Percentiles rank a stretch among this genome's conserved stretches.
These are phyloP conservation scores for Clarias macrocephalus DNA, from an alignment of 2,113 vertebrate species.

Conservation along the genomic window DNA sequence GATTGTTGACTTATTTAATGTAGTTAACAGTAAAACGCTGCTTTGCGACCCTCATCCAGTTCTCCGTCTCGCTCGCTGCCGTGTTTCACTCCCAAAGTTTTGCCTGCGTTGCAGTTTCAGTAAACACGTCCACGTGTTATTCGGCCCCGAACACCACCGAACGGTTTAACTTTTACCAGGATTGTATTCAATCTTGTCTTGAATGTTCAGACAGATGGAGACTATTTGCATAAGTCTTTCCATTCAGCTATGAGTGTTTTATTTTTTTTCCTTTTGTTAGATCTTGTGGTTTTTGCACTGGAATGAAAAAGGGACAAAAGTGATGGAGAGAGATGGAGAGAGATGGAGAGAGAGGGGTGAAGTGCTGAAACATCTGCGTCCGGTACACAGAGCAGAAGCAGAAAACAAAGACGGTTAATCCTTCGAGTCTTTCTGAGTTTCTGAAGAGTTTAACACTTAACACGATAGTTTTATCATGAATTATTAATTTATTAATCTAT, in stretches of 20 bases:
- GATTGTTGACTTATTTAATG: background rate
- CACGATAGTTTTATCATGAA: background rate
- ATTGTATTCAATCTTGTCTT: background rate
- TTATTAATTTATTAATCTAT: no score
- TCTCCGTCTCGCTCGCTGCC: background rate
- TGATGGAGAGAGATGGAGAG: background rate
- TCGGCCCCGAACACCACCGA: background rate
- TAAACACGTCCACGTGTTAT: background rate
- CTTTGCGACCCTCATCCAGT: background rate
- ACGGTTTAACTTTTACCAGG: background rate
- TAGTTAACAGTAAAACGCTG: background rate
- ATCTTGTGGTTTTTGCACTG: background rate
- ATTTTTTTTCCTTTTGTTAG: background rate
- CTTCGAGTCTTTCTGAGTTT: background rate
- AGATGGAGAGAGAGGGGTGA: background rate
- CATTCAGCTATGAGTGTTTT: background rate
- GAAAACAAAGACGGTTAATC: background rate
- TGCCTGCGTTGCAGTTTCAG: background rate
- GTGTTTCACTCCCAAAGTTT: background rate
- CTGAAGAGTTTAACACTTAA: background rate
- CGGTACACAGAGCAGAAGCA: background rate
- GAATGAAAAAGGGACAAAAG: background rate
- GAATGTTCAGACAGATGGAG: background rate
- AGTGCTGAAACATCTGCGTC: background rate
- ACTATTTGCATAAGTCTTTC: conserved; percentile 3